These are phyloP conservation scores for Scelioninae gen. 2 DNA, from an alignment of 2,888 invertebrate species.

Conservation along the genomic window DNA sequence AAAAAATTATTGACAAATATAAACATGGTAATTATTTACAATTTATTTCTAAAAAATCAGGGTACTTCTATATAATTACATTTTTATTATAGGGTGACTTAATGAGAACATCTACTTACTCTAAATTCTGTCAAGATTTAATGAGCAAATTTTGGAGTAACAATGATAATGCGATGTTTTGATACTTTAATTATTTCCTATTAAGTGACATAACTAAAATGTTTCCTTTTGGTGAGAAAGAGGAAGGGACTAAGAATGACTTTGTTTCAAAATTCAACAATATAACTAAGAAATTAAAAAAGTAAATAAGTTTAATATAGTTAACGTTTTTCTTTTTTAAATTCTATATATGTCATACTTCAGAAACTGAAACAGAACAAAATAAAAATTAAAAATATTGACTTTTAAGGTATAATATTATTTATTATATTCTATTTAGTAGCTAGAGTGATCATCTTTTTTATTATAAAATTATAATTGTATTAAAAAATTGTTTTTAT, in stretches of 20 bases:
- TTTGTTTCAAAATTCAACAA: slow-evolving; percentile 83
- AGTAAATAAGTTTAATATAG: slow-evolving; percentile 75
- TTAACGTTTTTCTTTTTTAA: too few species aligned
- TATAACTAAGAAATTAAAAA: slow-evolving; percentile 85
- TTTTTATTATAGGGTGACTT: slow-evolving; percentile 31
- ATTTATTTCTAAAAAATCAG: background rate
- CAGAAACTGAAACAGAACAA: too few species aligned
- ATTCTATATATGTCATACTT: too few species aligned
- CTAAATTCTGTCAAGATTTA: slow-evolving; percentile 45
- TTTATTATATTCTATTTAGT: too few species aligned
- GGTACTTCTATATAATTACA: too few species aligned
- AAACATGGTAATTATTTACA: background rate
- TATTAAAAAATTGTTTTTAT: too few species aligned
- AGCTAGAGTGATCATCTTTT: too few species aligned
- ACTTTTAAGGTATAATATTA: too few species aligned
- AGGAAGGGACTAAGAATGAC: slow-evolving; percentile 70
- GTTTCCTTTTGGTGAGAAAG: slow-evolving; percentile 51
- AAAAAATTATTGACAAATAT: too few species aligned
- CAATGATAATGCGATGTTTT: slow-evolving; percentile 48
- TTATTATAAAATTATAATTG: too few species aligned
- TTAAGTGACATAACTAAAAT: slow-evolving; percentile 44
- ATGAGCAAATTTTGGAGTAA: slow-evolving; percentile 20
- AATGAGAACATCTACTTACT: slow-evolving; percentile 25
- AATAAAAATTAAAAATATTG: too few species aligned
- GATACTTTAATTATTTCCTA: slow-evolving; percentile 48